These are phyloP conservation scores for Caenorhabditis virilis DNA, from an alignment of 2,888 invertebrate species.

Conservation along the genomic window DNA sequence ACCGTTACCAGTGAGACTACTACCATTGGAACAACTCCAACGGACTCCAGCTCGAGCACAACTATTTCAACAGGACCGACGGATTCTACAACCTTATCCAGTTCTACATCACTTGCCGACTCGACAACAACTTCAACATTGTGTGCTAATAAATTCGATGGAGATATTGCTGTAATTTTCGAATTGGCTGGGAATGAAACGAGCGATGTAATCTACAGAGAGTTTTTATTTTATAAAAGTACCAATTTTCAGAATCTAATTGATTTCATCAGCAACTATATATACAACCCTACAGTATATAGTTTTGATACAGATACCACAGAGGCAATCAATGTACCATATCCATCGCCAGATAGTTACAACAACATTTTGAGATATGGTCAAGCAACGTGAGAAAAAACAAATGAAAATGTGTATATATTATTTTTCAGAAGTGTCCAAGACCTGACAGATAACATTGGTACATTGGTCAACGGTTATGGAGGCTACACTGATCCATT, in stretches of 20 bases:
- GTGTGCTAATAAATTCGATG: slow-evolving; percentile 7
- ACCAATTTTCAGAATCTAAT: slow-evolving; percentile 2
- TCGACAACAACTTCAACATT: background rate
- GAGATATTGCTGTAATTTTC: slow-evolving; percentile 19
- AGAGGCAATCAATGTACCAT: slow-evolving; percentile 27
- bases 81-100: background rate
- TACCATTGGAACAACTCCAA: slow-evolving; percentile 3
- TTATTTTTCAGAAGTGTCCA: slow-evolving; percentile 14
- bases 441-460: slow-evolving; percentile 10
- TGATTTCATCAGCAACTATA: slow-evolving; percentile 10
- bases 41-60: no score
- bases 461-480: background rate
- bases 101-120: background rate
- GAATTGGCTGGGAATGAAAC: slow-evolving; percentile 16
- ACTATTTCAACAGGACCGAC: slow-evolving; percentile 1
- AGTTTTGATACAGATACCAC: slow-evolving; percentile 14
- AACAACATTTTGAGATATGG: slow-evolving; percentile 16
- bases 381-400: slow-evolving; percentile 22
- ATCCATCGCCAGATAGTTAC: slow-evolving; percentile 18
- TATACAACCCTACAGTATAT: slow-evolving; percentile 15
- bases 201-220: no score
- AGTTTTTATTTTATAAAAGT: background rate
- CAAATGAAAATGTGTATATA: background rate
- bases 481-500: background rate
- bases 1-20: background rate